These are phyloP conservation scores for Zosterops japonicus DNA, from an alignment of 2,113 vertebrate species.

Conservation along the genomic window DNA sequence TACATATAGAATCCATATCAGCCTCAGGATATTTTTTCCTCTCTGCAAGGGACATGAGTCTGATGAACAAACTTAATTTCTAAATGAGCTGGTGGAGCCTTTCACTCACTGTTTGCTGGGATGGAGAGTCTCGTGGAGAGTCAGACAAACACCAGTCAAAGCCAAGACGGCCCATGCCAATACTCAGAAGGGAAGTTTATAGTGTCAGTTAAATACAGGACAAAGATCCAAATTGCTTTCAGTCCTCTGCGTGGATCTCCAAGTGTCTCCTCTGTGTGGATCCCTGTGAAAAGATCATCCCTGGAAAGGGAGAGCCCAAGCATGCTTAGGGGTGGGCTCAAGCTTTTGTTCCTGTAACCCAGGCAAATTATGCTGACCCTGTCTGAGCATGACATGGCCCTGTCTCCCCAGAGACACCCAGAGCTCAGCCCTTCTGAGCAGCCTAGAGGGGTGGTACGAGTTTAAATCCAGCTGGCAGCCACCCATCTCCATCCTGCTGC, in stretches of 20 bases:
- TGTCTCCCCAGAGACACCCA: neutral
- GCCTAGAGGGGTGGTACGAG: neutral
- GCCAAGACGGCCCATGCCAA: neutral
- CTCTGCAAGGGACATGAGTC: neutral
- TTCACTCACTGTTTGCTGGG: neutral
- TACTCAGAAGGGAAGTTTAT: neutral
- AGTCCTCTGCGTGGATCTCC: neutral
- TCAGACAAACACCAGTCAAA: neutral
- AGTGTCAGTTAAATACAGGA: neutral
- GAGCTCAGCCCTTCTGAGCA: neutral
- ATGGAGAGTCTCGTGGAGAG: neutral
- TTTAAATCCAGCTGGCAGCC: neutral
- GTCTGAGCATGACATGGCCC: neutral
- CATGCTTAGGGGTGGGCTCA: rapidly evolving
- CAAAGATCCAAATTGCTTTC: neutral
- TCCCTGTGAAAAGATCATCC: neutral
- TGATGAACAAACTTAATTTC: neutral
- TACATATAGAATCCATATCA: neutral
- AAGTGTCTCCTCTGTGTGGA: neutral
- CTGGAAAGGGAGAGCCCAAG: neutral
- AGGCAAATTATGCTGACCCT: rapidly evolving
- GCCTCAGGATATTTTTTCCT: neutral
- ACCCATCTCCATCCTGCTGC: neutral
- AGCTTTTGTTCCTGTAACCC: neutral
- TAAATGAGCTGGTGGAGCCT: neutral